Evolutionary conservation across 2,113 vertebrate genomes (phyloP).

Genomic region (Phylloscopus whistleri): DNA sequence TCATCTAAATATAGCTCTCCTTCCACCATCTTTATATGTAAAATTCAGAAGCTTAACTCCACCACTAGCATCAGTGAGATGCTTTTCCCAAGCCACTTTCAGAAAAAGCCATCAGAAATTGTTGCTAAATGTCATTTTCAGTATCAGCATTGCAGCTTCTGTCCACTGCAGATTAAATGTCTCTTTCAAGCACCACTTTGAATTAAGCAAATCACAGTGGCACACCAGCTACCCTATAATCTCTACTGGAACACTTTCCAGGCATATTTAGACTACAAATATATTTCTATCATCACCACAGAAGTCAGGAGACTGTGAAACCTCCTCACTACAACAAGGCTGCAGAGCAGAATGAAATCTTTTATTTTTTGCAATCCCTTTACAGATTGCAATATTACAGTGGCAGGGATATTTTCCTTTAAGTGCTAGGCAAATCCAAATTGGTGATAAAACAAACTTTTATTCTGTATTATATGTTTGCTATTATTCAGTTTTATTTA

Average conservation of each 20-base stretch:
- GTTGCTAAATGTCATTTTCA: conserved; percentile 41
- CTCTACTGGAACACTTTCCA: conserved; percentile 2
- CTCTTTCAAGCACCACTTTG: conserved; percentile 50
- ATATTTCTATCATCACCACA: background rate
- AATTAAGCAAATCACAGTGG: conserved; percentile 43
- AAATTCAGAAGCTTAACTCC: conserved; percentile 39
- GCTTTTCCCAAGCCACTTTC: conserved; percentile 20
- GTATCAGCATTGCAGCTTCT: conserved; percentile 43
- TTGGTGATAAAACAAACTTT: background rate
- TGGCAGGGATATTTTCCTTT: background rate
- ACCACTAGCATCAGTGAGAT: background rate
- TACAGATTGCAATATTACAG: background rate
- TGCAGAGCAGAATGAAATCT: conserved; percentile 4
- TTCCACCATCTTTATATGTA: background rate
- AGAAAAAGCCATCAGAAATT: conserved; percentile 50
- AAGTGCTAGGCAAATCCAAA: background rate
- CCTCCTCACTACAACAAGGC: background rate
- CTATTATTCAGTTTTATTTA: background rate
- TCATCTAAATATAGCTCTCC: conserved; percentile 45
- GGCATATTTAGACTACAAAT: conserved; percentile 41
- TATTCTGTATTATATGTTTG: background rate
- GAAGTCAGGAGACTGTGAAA: conserved; percentile 46
- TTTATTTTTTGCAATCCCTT: conserved; percentile 47
- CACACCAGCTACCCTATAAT: conserved; percentile 27
- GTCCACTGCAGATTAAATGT: conserved; percentile 43